Base-by-base conservation (phyloP, 2,888 invertebrate genomes). In the Tuberolachnus salignus region DNA sequence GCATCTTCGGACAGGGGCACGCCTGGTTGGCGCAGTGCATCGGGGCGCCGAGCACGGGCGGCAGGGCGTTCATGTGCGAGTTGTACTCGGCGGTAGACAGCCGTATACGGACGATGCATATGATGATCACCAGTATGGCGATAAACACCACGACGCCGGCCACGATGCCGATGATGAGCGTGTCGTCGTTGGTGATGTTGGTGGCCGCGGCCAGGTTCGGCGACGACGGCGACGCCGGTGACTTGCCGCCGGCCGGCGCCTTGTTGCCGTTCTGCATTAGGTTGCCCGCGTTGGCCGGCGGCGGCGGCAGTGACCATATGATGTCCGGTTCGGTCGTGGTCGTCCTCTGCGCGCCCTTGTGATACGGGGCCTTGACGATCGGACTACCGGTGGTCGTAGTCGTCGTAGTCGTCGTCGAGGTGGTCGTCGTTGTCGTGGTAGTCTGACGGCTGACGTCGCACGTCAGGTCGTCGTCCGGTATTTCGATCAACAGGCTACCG, bases 91-190 rank as follows among this genome's bases (percentile, higher is more conserved):
- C 80, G 53, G 84, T 89, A 55, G 90, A 89, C 90, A 92, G 90
- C 81, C 91, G 87, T 84, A 93, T 85, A 19, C 95, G 89, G 49
- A 95, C 92, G 57, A 95, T 92, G 84, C 95, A 96, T 82, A 94
- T 94, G n/a, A 91, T 91, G 44, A 95, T 92, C 51, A 95, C 92
- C 74, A 95, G 88, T 82, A 95, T 92, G 14, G 93, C 93, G 82
- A 96, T 94, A 84, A 96, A 94, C 1, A 93, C 94, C 0, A 96
- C 94, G 0, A 95, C 95, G 1, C 95, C 95, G 0, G 95, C 95
- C 0, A 95, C 95, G 82, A 96, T 95, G n/a, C 94, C 94, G 81
- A 96, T 95, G 72, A 96, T 95, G n/a, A 96, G 87, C 6, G 94
- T 95, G 83, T 95, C 95, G 83, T 96, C 95, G 83, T 94, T 95